Percentiles rank a stretch among this genome's conserved stretches.
Evolutionary conservation across 2,888 invertebrate genomes (phyloP).

Genomic region (Subacronicta megacephala): DNA sequence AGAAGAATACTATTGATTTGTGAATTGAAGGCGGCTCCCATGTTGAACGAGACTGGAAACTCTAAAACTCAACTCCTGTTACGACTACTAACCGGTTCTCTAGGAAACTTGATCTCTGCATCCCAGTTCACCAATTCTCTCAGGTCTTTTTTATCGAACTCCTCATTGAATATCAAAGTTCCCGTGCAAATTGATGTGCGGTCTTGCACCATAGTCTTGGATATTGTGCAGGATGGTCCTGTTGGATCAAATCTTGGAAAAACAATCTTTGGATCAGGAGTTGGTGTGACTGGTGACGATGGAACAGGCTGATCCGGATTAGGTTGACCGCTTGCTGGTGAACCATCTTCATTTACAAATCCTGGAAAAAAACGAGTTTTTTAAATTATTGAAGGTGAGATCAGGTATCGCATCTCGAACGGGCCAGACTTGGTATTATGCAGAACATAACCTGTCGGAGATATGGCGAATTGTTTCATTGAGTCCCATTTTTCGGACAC

Average conservation of each 20-base stretch:
- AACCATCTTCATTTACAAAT: constrained; percentile 67
- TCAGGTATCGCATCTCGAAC: too few species aligned
- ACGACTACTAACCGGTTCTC: constrained; percentile 88
- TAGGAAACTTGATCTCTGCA: constrained; percentile 88
- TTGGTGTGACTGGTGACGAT: background rate
- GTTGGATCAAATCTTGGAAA: background rate
- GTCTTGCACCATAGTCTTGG: constrained; percentile 27
- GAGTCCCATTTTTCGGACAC: too few species aligned
- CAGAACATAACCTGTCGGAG: too few species aligned
- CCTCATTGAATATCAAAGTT: constrained; percentile 59
- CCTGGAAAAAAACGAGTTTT: constrained; percentile 53
- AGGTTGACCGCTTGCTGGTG: background rate
- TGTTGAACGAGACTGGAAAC: too few species aligned
- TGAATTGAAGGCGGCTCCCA: too few species aligned
- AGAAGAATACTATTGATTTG: too few species aligned
- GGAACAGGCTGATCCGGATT: background rate
- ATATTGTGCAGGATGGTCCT: background rate
- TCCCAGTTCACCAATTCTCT: constrained; percentile 85
- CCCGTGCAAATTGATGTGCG: constrained; percentile 65
- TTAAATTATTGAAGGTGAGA: background rate
- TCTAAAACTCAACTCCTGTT: too few species aligned
- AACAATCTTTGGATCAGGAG: rapidly evolving
- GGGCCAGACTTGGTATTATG: too few species aligned
- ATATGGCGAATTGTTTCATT: too few species aligned
- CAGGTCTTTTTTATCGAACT: constrained; percentile 10